phyloP scores from a whole-genome alignment of 2,888 invertebrate genomes.

The Idaea aversata region DNA sequence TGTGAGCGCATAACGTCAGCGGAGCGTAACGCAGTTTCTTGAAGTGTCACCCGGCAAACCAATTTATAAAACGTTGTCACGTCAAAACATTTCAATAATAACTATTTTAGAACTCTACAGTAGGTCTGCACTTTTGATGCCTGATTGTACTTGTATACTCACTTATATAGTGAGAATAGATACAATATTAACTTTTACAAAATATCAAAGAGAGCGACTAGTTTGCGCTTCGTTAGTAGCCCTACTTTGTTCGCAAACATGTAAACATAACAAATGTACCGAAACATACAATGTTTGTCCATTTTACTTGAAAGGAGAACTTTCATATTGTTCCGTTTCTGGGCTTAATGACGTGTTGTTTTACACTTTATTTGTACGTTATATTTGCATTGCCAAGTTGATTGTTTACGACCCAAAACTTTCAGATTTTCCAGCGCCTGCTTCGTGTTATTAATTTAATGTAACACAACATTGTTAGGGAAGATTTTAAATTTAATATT shows the following conservation, averaged over 20 bases:
- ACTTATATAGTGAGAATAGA: conserved; percentile 2
- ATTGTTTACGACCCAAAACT: background rate
- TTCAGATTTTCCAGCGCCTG: background rate
- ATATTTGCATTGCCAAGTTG: background rate
- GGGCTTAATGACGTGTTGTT: conserved; percentile 14
- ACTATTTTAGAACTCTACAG: no score
- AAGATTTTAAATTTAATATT: background rate
- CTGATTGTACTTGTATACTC: no score
- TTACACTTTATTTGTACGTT: conserved; percentile 9
- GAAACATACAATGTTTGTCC: conserved; percentile 20
- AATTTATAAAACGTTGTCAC: no score
- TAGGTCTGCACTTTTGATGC: no score
- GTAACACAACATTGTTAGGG: background rate
- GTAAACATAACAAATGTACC: conserved; percentile 23
- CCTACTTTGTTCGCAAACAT: conserved; percentile 27
- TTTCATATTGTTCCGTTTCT: conserved; percentile 19
- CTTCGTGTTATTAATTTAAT: background rate
- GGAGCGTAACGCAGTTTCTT: no score
- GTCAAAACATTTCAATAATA: no score
- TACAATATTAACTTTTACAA: conserved; percentile 7
- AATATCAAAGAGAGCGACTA: conserved; percentile 16
- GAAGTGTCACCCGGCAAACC: no score
- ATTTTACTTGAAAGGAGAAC: conserved; percentile 21
- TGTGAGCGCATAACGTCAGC: no score
- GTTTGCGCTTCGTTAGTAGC: conserved; percentile 34